These are phyloP conservation scores for Dione juno DNA, from an alignment of 2,888 invertebrate species.

Conservation along the genomic window DNA sequence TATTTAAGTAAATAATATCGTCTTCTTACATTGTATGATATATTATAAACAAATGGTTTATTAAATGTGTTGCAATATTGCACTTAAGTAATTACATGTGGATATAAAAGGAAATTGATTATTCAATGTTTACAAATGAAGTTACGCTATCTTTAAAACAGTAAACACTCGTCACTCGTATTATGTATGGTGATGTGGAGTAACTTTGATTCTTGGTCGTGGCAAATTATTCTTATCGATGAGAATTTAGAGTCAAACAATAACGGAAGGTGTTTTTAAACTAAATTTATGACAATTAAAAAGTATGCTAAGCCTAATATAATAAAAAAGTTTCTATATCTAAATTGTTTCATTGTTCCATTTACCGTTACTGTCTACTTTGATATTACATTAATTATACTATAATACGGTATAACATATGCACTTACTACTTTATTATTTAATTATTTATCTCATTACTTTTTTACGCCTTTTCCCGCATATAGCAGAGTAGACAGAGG, in stretches of 20 bases:
- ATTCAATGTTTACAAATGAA: slow-evolving; percentile 4
- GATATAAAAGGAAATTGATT: slow-evolving; percentile 11
- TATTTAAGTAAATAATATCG: neutral
- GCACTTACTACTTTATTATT: no score
- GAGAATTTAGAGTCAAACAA: no score
- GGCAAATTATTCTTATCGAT: neutral
- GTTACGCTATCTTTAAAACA: neutral
- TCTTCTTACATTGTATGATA: neutral
- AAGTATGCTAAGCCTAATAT: no score
- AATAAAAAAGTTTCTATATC: no score
- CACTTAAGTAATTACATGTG: neutral
- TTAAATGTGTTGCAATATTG: slow-evolving; percentile 1
- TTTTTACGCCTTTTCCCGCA: no score
- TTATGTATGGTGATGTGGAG: neutral
- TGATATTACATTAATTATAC: no score
- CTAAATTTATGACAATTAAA: no score
- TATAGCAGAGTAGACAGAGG: no score
- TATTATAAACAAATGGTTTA: neutral
- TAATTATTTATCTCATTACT: no score
- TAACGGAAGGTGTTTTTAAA: no score
- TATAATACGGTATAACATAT: no score
- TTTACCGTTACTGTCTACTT: neutral
- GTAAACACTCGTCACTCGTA: neutral
- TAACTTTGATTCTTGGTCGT: neutral
- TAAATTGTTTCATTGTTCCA: neutral